A percentile compares a stretch with the other conserved stretches of the same genome.
Conservation (phyloP, 2,113 vertebrate genomes). For the Crotalus horridus region DNA sequence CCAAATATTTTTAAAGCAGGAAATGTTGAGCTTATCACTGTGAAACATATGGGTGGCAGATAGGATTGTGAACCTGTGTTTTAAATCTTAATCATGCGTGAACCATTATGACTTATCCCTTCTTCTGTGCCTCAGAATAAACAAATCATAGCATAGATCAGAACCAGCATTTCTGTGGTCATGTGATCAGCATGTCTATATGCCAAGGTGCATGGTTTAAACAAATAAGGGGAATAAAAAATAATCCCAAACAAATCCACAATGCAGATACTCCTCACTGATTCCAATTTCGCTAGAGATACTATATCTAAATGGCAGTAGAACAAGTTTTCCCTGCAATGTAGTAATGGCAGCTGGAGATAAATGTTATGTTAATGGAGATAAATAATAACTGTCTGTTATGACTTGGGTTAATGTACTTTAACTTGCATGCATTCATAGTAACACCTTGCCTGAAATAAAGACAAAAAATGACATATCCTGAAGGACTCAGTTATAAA, state of each 20-base stretch:
- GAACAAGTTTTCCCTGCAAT: neutral
- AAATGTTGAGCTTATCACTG: constrained; percentile 20
- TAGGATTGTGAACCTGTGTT: neutral
- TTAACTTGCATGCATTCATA: neutral
- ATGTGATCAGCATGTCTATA: no score
- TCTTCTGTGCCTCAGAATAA: constrained; percentile 35
- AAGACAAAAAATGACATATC: neutral
- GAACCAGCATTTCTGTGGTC: no score
- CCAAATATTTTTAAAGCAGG: neutral
- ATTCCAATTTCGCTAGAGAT: neutral
- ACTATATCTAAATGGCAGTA: neutral
- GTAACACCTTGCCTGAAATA: neutral
- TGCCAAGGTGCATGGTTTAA: no score
- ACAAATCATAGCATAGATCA: neutral
- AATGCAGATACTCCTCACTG: neutral
- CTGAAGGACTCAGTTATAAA: neutral
- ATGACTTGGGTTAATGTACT: neutral
- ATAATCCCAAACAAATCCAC: neutral
- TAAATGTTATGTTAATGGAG: neutral
- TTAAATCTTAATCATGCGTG: constrained; percentile 5
- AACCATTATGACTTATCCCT: constrained; percentile 15
- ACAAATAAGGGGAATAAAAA: no score
- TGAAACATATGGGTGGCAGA: constrained; percentile 30
- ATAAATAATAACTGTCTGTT: neutral
- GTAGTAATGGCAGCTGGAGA: neutral